These are phyloP conservation scores for Atta cephalotes DNA, from an alignment of 1,140 invertebrate species.

Conservation along the genomic window DNA sequence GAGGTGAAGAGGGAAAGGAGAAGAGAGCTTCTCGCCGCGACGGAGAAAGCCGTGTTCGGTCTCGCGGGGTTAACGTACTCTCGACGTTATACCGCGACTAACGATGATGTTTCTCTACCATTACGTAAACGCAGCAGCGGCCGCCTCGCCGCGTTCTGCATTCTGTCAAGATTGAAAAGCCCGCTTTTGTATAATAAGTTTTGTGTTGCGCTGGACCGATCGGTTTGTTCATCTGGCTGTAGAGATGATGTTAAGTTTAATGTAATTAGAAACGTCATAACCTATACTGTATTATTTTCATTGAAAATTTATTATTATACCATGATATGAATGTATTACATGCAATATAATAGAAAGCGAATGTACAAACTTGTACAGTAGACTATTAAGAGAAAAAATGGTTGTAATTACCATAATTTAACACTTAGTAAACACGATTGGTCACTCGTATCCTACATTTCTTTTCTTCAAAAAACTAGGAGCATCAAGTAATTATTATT, in stretches of 20 bases:
- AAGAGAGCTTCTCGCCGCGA: slow-evolving; percentile 64
- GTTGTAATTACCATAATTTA: too few species aligned
- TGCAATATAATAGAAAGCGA: not conserved
- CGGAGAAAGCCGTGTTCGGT: slow-evolving; percentile 81
- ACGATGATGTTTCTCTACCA: slow-evolving; percentile 84
- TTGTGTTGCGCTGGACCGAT: not conserved
- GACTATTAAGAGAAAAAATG: too few species aligned
- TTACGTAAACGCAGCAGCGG: slow-evolving; percentile 82
- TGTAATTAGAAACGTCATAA: not conserved
- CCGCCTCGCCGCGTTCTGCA: slow-evolving; percentile 66
- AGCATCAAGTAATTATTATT: too few species aligned
- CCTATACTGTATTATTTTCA: not conserved
- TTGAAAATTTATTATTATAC: not conserved
- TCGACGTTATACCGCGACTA: slow-evolving; percentile 76
- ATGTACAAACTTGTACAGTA: not conserved
- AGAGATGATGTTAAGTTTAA: not conserved
- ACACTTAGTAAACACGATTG: too few species aligned
- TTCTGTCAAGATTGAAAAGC: slow-evolving; percentile 51
- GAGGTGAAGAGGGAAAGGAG: slow-evolving; percentile 50
- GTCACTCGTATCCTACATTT: too few species aligned
- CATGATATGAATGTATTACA: not conserved
- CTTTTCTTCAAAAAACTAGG: too few species aligned
- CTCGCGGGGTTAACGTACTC: slow-evolving; percentile 81
- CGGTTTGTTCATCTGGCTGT: not conserved
- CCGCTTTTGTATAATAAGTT: slow-evolving; percentile 36